Conservation (phyloP, 2,797 vertebrate species). For the Nyctibius grandis region DNA sequence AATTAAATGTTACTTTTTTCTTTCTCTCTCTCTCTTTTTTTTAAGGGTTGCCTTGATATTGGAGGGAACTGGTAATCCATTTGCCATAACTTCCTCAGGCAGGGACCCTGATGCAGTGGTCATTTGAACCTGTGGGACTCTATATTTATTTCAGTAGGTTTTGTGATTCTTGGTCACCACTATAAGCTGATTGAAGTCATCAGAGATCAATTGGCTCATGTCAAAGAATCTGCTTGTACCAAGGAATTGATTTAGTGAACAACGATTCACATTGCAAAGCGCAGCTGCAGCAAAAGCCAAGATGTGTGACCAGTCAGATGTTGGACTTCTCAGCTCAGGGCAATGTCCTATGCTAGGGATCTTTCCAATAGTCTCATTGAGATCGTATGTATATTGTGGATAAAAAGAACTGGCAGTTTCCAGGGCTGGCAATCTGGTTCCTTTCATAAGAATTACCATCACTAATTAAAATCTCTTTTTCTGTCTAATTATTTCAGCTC, state of each 20-base stretch:
- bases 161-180: not conserved
- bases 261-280: not conserved
- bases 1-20: not conserved
- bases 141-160: not conserved
- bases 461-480: slow-evolving; percentile 62
- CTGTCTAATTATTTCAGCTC: slow-evolving; percentile 60
- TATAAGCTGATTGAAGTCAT: not conserved
- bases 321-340: not conserved
- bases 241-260: not conserved
- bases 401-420: slow-evolving; percentile 24
- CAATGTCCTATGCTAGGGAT: not conserved
- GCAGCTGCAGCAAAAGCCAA: not conserved
- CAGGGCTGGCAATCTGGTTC: slow-evolving; percentile 10
- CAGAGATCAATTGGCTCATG: not conserved
- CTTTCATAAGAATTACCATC: slow-evolving; percentile 44
- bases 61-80: not conserved
- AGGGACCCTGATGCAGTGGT: not conserved
- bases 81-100: not conserved
- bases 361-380: not conserved
- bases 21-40: fast-evolving
- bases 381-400: not conserved
- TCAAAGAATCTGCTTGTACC: not conserved
- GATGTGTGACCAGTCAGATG: not conserved
- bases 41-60: not conserved
- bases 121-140: not conserved